Evolutionary conservation across 2,797 vertebrate species (phyloP).

Genomic region (Melanotaenia boesemani): DNA sequence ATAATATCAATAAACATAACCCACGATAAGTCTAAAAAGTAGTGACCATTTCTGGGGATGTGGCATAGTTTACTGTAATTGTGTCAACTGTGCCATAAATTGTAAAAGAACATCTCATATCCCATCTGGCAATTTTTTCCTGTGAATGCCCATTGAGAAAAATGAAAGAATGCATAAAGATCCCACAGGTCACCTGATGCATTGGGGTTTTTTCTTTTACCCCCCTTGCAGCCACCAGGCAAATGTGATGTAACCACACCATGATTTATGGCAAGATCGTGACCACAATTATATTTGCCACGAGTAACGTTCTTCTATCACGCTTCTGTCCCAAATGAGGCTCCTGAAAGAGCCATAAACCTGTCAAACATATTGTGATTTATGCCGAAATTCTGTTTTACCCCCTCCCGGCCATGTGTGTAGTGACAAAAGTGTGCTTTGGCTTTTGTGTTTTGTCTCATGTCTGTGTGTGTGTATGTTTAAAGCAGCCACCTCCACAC

Average conservation of each 20-base stretch:
- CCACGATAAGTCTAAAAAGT: background rate
- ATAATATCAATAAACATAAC: background rate
- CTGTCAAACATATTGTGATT: constrained; percentile 73
- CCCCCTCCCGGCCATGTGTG: constrained; percentile 49
- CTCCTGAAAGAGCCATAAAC: constrained; percentile 76
- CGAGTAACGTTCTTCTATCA: constrained; percentile 68
- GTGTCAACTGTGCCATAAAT: constrained; percentile 4
- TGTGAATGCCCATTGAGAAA: constrained; percentile 6
- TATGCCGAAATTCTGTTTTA: constrained; percentile 68
- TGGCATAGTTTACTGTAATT: background rate
- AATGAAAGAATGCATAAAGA: constrained; percentile 30
- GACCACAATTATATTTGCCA: constrained; percentile 84
- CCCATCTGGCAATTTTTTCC: constrained; percentile 12
- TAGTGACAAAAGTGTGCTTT: constrained; percentile 35
- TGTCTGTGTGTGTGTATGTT: constrained; percentile 38
- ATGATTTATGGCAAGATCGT: constrained; percentile 75
- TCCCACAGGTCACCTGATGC: constrained; percentile 48
- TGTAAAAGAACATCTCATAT: constrained; percentile 11
- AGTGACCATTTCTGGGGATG: background rate
- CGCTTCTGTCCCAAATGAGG: constrained; percentile 75
- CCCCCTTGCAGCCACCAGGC: constrained; percentile 21
- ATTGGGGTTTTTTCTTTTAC: constrained; percentile 3
- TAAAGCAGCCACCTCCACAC: constrained; percentile 66
- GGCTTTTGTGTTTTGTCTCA: constrained; percentile 38
- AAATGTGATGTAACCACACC: constrained; percentile 43